Conservation (phyloP, 2,797 vertebrate genomes). For the Mareca strepera region DNA sequence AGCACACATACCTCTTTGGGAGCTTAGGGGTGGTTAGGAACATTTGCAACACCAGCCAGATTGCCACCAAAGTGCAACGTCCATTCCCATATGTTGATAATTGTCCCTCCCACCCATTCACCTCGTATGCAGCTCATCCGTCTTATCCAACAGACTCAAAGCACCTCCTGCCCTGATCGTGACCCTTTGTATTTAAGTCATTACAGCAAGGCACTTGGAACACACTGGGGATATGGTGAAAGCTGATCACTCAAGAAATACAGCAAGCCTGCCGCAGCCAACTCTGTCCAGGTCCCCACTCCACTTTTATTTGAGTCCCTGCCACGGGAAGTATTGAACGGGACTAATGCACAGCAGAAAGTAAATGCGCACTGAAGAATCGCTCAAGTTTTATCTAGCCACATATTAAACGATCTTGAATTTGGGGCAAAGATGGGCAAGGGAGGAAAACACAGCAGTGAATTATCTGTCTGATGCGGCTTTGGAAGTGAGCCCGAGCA, state of each 20-base stretch:
- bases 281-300: not conserved
- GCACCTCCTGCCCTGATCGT: conserved; percentile 6
- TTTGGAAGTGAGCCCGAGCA: not conserved
- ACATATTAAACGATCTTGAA: conserved; percentile 59
- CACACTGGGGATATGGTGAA: conserved; percentile 18
- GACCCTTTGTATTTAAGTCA: conserved; percentile 61
- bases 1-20: not conserved
- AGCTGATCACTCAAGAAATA: conserved; percentile 32
- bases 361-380: conserved; percentile 51
- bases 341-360: conserved; percentile 52
- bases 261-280: conserved; percentile 5
- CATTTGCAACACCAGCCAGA: not conserved
- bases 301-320: not conserved
- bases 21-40: not conserved
- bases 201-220: not conserved
- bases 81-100: not conserved
- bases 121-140: not conserved
- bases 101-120: not conserved
- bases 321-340: conserved; percentile 2
- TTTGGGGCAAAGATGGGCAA: conserved; percentile 43
- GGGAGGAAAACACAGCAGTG: conserved; percentile 29
- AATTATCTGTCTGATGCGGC: conserved; percentile 13
- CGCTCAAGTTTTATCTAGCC: conserved; percentile 38
- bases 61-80: not conserved
- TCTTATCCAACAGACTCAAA: conserved; percentile 31